Conservation (phyloP, 2,113 vertebrate genomes). For the Gallinago jamesoni region DNA sequence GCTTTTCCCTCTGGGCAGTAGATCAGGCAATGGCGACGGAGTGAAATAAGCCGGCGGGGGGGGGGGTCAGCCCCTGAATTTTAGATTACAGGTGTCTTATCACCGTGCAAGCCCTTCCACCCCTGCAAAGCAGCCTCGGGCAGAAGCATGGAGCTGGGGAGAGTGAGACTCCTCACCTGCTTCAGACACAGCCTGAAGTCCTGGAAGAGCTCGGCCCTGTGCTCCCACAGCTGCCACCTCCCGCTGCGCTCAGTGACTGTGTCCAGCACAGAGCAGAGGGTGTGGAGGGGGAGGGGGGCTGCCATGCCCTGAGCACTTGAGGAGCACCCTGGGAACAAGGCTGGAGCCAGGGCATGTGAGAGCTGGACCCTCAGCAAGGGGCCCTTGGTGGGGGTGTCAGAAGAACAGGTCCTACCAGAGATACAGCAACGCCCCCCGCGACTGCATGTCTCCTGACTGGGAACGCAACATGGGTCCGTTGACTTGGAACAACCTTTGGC, state of each 20-base stretch:
- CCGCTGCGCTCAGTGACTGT: rapidly evolving
- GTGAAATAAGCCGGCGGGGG: not conserved
- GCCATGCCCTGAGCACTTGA: not conserved
- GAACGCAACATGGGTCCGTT: rapidly evolving
- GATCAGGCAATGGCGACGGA: not conserved
- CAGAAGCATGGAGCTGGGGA: not conserved
- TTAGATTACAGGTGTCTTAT: not conserved
- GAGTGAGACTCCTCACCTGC: not conserved
- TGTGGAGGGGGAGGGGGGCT: not conserved
- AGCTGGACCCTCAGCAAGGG: not conserved
- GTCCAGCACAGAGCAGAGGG: not conserved
- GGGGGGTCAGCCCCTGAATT: not conserved
- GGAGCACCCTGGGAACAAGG: rapidly evolving
- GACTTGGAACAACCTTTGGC: not conserved
- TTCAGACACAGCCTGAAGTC: not conserved
- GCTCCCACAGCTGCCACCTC: not conserved
- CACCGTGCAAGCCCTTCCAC: rapidly evolving
- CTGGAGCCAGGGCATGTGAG: not conserved
- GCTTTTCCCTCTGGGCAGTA: not conserved
- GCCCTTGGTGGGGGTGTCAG: not conserved
- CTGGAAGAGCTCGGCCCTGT: not conserved
- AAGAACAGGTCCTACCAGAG: not conserved
- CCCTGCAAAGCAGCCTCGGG: not conserved
- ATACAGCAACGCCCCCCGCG: rapidly evolving
- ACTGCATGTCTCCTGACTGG: rapidly evolving